Evolutionary conservation across 2,797 vertebrate species (phyloP).

Genomic region (Antennarius maculatus): DNA sequence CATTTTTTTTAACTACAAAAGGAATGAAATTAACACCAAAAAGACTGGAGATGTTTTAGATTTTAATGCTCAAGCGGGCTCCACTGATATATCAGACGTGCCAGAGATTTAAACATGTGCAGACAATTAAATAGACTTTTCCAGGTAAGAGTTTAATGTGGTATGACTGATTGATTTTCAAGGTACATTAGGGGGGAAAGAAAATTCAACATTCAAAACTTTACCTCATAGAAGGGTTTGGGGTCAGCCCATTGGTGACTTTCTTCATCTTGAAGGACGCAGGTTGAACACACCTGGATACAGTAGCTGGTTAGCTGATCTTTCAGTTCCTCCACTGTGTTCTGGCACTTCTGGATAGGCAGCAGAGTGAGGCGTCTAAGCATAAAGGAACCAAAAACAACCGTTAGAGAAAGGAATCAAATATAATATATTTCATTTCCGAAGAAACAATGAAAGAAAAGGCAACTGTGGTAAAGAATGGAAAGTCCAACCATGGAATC

Average conservation of each 20-base stretch:
- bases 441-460: constrained; percentile 9
- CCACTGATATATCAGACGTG: not conserved
- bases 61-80: constrained; percentile 5
- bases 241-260: constrained; percentile 94
- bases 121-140: constrained; percentile 3
- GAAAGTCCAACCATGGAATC: constrained; percentile 24
- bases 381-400: constrained; percentile 11
- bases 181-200: not conserved
- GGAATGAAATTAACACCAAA: constrained; percentile 29
- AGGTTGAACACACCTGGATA: constrained; percentile 87
- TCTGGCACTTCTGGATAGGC: constrained; percentile 88
- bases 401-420: constrained; percentile 6
- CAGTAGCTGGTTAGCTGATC: constrained; percentile 91
- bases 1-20: constrained; percentile 22
- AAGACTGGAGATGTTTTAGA: constrained; percentile 11
- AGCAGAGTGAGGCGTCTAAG: constrained; percentile 87
- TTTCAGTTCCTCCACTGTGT: constrained; percentile 84
- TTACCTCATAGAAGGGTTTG: constrained; percentile 96
- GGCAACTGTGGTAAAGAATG: not conserved
- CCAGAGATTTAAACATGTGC: not conserved
- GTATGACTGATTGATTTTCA: not conserved
- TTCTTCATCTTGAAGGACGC: constrained; percentile 93
- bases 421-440: constrained; percentile 15
- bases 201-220: constrained; percentile 18
- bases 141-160: not conserved